Percentiles rank a stretch among this genome's conserved stretches.
Conservation (phyloP, 2,113 vertebrate genomes). For the Neotoma lepida region DNA sequence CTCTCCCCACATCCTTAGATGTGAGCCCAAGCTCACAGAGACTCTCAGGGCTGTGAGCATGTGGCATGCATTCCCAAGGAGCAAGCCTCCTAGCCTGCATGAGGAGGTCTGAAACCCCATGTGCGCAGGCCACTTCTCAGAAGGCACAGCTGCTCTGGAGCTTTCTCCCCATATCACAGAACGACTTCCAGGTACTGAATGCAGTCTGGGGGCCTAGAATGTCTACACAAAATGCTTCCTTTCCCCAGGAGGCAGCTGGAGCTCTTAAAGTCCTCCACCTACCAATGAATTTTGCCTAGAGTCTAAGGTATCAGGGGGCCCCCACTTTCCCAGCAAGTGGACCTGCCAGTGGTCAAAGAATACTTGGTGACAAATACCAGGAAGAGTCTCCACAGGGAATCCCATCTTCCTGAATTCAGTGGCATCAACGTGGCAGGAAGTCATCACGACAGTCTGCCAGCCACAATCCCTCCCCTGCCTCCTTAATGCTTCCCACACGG, state of each 20-base stretch:
- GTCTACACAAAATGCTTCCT: not conserved
- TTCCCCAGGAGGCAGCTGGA: not conserved
- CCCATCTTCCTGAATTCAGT: not conserved
- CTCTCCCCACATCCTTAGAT: not conserved
- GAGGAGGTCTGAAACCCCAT: not conserved
- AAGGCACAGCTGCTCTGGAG: not conserved
- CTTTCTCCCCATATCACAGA: not conserved
- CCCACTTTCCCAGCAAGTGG: not conserved
- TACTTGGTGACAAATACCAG: not conserved
- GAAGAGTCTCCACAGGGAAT: not conserved
- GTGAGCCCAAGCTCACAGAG: not conserved
- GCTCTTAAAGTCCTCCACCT: not conserved
- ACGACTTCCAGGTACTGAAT: not conserved
- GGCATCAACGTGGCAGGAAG: not conserved
- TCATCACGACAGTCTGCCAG: not conserved
- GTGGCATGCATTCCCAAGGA: not conserved
- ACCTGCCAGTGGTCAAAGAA: not conserved
- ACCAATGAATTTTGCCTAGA: not conserved
- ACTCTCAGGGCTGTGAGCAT: not conserved
- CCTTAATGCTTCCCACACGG: not conserved
- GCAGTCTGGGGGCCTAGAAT: not conserved
- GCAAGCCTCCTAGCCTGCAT: not conserved
- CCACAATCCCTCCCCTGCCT: not conserved
- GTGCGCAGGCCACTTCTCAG: not conserved
- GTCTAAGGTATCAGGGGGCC: not conserved